Evolutionary conservation across 2,888 invertebrate species (phyloP).

Genomic region (Ecliptopera silaceata): DNA sequence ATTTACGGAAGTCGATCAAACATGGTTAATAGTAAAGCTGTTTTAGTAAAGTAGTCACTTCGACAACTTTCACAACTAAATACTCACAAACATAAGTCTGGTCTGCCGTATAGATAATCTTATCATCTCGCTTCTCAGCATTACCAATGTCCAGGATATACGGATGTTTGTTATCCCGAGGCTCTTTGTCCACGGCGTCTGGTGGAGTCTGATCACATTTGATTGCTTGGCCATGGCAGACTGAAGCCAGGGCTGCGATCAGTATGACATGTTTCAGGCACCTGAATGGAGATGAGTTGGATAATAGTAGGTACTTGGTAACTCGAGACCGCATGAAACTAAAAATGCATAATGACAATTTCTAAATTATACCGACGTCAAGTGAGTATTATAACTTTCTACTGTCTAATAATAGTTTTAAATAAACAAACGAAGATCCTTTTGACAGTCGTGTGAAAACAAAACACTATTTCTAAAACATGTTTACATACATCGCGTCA

Average conservation of each 20-base stretch:
- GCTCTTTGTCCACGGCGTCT: conserved; percentile 47
- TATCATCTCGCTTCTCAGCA: conserved; percentile 39
- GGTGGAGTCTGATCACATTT: conserved; percentile 69
- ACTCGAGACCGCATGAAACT: too few species aligned
- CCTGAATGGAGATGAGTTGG: too few species aligned
- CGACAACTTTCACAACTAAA: neutral
- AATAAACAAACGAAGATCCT: too few species aligned
- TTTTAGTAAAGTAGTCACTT: too few species aligned
- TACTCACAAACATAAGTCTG: conserved; percentile 73
- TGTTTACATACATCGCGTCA: conserved; percentile 1
- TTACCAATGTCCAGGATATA: conserved; percentile 58
- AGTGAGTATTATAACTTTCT: too few species aligned
- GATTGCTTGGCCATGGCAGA: conserved; percentile 41
- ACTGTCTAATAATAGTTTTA: too few species aligned
- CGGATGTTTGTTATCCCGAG: conserved; percentile 55
- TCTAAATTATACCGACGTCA: too few species aligned
- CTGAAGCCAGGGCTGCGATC: conserved; percentile 32
- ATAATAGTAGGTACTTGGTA: too few species aligned
- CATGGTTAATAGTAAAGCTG: too few species aligned
- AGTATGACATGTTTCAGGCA: conserved; percentile 36
- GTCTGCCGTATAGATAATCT: conserved; percentile 55
- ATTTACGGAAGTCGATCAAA: neutral
- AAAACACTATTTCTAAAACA: neutral
- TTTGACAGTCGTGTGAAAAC: neutral
- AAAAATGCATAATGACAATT: too few species aligned